Conservation (phyloP, 2,888 invertebrate genomes). For the Netelia inedita region DNA sequence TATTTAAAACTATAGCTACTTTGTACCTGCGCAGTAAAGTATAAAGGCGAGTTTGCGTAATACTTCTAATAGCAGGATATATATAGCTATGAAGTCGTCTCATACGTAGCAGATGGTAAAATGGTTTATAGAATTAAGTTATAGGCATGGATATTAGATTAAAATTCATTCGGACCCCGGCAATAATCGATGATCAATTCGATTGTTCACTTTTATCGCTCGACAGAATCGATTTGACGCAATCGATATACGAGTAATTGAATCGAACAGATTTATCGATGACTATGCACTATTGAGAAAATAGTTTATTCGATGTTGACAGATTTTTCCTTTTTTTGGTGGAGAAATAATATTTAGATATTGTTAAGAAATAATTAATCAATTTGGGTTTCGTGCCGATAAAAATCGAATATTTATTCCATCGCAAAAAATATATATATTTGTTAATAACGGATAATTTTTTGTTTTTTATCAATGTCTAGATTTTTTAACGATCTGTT, state of each 20-base stretch:
- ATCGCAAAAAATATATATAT: too few relatives aligned
- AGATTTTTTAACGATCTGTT: neutral
- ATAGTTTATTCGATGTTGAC: neutral
- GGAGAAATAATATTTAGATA: too few relatives aligned
- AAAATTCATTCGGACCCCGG: neutral
- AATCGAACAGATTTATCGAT: neutral
- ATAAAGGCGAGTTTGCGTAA: constrained; percentile 46
- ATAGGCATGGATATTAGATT: constrained; percentile 7
- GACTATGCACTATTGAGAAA: neutral
- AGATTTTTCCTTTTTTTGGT: too few relatives aligned
- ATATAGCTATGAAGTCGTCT: neutral
- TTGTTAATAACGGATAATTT: too few relatives aligned
- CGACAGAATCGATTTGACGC: constrained; percentile 5
- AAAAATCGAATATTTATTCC: too few relatives aligned
- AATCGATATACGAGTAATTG: neutral
- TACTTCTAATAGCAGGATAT: constrained; percentile 4
- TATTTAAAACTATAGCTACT: constrained; percentile 33
- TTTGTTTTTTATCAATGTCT: too few relatives aligned
- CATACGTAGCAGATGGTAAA: constrained; percentile 4
- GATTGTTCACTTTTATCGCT: neutral
- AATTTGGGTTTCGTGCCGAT: too few relatives aligned
- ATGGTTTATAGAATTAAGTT: neutral
- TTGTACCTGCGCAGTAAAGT: constrained; percentile 44
- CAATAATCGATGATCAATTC: constrained; percentile 7
- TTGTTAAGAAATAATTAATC: too few relatives aligned